Evolutionary conservation across 2,888 invertebrate species (phyloP).

Genomic region (Gryllus longicercus): DNA sequence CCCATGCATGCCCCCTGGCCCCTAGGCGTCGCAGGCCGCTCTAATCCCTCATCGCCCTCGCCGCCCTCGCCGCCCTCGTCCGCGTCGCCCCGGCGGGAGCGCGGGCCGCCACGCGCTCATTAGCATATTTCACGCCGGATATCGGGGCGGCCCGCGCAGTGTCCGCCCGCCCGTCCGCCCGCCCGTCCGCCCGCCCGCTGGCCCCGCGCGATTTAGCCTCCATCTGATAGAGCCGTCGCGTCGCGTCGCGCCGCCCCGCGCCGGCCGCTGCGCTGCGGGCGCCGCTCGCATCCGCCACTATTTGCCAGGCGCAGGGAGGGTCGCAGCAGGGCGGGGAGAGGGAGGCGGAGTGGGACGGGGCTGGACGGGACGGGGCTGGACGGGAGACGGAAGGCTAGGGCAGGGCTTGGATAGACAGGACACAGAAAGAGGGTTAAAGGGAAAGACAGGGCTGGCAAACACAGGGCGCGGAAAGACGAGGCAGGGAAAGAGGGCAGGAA

Average conservation of each 20-base stretch:
- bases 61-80: neutral
- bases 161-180: neutral
- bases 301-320: too few species aligned
- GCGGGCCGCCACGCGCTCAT: neutral
- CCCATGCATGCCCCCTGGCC: too few species aligned
- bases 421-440: neutral
- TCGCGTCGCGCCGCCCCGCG: neutral
- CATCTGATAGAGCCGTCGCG: constrained; percentile 1
- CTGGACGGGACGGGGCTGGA: neutral
- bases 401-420: neutral
- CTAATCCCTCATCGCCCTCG: neutral
- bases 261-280: too few species aligned
- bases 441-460: neutral
- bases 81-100: neutral
- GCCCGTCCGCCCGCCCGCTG: neutral
- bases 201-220: neutral
- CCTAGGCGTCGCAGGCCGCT: neutral
- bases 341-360: neutral
- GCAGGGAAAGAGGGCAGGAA: neutral
- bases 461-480: neutral
- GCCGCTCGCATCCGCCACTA: too few species aligned
- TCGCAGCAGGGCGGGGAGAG: neutral
- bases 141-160: neutral
- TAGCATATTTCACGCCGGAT: constrained; percentile 1
- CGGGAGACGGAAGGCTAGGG: neutral